Percentiles rank a stretch among this genome's conserved stretches.
Evolutionary conservation across 2,797 vertebrate species (phyloP).

Genomic region (Helicolenus hilgendorfi): DNA sequence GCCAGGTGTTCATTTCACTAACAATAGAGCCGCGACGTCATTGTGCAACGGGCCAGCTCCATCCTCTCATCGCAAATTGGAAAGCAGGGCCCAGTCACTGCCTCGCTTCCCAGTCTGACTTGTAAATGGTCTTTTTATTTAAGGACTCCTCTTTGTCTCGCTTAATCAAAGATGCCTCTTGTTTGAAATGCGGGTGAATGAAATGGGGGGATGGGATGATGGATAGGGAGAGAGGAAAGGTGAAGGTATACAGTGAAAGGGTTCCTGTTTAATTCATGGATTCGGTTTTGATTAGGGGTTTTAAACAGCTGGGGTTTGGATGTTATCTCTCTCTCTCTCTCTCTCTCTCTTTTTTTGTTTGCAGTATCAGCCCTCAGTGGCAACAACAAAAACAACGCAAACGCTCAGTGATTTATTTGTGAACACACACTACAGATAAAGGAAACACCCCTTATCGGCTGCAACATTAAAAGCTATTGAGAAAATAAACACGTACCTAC

Average conservation of each 20-base stretch:
- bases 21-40: slow-evolving; percentile 89
- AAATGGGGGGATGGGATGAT: slow-evolving; percentile 73
- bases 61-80: slow-evolving; percentile 86
- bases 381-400: slow-evolving; percentile 12
- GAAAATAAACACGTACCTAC: slow-evolving; percentile 14
- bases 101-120: slow-evolving; percentile 81
- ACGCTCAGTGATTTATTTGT: slow-evolving; percentile 26
- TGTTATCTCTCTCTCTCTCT: slow-evolving; percentile 10
- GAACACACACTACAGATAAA: slow-evolving; percentile 23
- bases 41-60: slow-evolving; percentile 62
- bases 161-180: slow-evolving; percentile 87
- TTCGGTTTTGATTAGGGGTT: slow-evolving; percentile 61
- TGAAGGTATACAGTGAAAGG: slow-evolving; percentile 63
- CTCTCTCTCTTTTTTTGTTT: neutral
- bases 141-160: slow-evolving; percentile 87
- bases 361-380: neutral
- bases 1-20: slow-evolving; percentile 93
- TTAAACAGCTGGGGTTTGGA: slow-evolving; percentile 33
- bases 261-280: slow-evolving; percentile 76
- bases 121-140: slow-evolving; percentile 93
- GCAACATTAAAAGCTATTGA: neutral
- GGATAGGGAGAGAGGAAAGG: slow-evolving; percentile 70
- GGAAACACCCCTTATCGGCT: neutral
- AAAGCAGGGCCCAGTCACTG: slow-evolving; percentile 70
- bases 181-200: slow-evolving; percentile 86